Percentiles rank a stretch among this genome's conserved stretches.
phyloP scores from a whole-genome alignment of 2,888 invertebrate genomes.

The Mycalesis mineus region DNA sequence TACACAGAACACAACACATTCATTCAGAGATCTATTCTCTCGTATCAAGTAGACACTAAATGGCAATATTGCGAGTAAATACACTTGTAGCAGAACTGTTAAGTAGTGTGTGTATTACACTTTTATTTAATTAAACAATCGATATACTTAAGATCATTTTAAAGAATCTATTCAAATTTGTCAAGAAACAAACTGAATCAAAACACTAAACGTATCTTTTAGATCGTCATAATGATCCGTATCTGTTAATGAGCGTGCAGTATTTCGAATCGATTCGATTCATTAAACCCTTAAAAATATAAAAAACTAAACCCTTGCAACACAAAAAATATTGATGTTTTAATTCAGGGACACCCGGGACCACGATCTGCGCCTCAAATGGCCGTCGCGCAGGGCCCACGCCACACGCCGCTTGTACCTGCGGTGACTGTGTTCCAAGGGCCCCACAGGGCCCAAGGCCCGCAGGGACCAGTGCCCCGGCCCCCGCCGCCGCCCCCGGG shows the following conservation, averaged over 20 bases:
- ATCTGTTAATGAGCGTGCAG: not conserved
- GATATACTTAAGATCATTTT: no score
- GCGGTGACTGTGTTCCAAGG: constrained; percentile 12
- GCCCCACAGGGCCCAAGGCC: constrained; percentile 15
- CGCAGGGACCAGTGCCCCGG: constrained; percentile 28
- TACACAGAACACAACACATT: no score
- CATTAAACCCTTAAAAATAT: not conserved
- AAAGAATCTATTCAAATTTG: no score
- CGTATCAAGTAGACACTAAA: no score
- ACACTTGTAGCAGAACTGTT: no score
- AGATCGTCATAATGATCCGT: no score
- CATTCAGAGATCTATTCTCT: no score
- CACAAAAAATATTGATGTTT: not conserved
- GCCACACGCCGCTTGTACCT: constrained; percentile 27
- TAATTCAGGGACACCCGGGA: constrained; percentile 6
- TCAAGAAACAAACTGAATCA: no score
- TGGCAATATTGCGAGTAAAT: no score
- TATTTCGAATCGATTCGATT: not conserved
- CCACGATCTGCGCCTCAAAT: constrained; percentile 32
- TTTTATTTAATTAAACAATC: no score
- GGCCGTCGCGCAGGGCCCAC: constrained; percentile 18
- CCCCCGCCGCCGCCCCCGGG: constrained; percentile 30
- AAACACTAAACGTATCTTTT: no score
- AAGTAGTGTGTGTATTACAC: no score
- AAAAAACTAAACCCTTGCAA: not conserved